These are phyloP conservation scores for Acyrthosiphon pisum DNA, from an alignment of 1,140 invertebrate genomes.

Conservation along the genomic window DNA sequence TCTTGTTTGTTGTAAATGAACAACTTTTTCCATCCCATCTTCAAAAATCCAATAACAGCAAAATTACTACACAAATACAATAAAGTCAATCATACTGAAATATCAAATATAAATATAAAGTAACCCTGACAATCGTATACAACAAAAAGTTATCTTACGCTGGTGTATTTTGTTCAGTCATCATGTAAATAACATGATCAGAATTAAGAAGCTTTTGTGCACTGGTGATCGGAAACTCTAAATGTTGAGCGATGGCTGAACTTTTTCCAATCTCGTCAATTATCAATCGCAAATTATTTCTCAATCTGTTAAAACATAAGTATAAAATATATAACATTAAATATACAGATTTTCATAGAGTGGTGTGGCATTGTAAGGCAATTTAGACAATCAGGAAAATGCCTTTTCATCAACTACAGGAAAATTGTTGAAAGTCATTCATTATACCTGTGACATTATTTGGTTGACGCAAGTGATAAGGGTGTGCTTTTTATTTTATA, in stretches of 20 bases:
- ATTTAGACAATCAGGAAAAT: neutral
- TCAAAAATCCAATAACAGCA: constrained; percentile 75
- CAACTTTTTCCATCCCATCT: constrained; percentile 83
- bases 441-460: too few relatives aligned
- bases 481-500: neutral
- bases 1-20: constrained; percentile 79
- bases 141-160: neutral
- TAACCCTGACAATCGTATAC: neutral
- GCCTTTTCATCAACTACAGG: neutral
- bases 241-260: constrained; percentile 74
- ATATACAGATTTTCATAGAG: neutral
- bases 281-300: constrained; percentile 63
- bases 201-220: constrained; percentile 72
- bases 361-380: neutral
- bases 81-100: neutral
- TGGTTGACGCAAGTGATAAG: neutral
- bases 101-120: neutral
- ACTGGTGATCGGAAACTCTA: constrained; percentile 75
- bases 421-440: too few relatives aligned
- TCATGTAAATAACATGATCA: constrained; percentile 73
- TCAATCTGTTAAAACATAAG: neutral
- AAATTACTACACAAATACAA: constrained; percentile 64
- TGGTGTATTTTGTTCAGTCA: constrained; percentile 62
- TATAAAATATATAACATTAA: neutral
- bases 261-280: constrained; percentile 75